Base-by-base conservation (phyloP, 92 coral and sea anemone species). In the Pocillopora grandis region DNA sequence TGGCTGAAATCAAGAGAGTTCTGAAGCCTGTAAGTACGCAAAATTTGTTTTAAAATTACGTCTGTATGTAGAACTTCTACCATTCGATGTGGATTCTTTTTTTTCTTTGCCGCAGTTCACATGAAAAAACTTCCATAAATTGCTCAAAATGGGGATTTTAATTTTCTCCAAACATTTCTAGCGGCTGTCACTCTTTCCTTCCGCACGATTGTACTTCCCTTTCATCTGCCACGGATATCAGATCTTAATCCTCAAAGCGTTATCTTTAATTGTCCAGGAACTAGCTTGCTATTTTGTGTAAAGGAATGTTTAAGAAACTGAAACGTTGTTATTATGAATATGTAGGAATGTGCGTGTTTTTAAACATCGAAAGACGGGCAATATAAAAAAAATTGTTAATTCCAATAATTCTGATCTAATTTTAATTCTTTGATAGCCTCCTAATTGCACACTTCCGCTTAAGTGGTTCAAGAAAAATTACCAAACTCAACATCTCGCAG, bases 1-100 rank as follows among this genome's bases (percentile, higher is more conserved):
- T 97, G 81, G 85, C 88, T 66, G 99, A 97, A 85, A 86, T 92
- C 52, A 94, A 86, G 72, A 91, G 99, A 72, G 95, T 97, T 35
- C 76, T 97, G 35, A 97, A 94, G 72, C 99, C 98, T 90, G 99
- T 97, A 77, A 87, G 98, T 85, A 67, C 48, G 36, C 15, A 60
- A 60, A 49, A 15, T 0, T 20, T 2, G 18, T 66, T 21, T 59
- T 3, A 59, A 59, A 59, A 59, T 2, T 7, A 59, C 18, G 10
- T 59, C 3, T 12, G 62, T 59, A 42, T 42, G 52, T 42, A 42
- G 52, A 42, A 42, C 8, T 42, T 42, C 52, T 42, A 42, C 52
- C 52, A 42, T 42, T 42, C 52, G 8, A 27, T 27, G 52, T 42
- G 52, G 52, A 42, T 7, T 42, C 52, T 3, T 7, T 42, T 6